Percentiles rank a stretch among this genome's conserved stretches.
These are phyloP conservation scores for Calyptomena viridis DNA, from an alignment of 2,113 vertebrate genomes.

Conservation along the genomic window DNA sequence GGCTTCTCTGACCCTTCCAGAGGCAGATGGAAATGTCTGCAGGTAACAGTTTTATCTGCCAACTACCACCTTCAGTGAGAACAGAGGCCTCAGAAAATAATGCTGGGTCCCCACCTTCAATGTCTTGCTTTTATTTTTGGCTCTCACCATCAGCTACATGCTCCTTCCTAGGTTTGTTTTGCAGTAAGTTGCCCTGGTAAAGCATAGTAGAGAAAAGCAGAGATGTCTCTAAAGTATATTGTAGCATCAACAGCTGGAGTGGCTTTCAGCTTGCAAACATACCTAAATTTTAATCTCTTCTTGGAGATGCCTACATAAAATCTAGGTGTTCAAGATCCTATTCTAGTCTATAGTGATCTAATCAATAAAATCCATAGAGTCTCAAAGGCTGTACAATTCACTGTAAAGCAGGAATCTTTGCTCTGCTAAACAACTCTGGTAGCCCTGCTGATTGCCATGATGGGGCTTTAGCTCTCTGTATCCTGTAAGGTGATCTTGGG, in stretches of 20 bases:
- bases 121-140: not conserved
- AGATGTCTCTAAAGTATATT: not conserved
- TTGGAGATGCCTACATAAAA: not conserved
- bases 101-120: not conserved
- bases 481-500: not conserved
- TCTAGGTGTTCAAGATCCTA: not conserved
- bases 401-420: not conserved
- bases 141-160: not conserved
- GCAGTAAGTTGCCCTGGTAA: not conserved
- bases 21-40: slow-evolving; percentile 85
- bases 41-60: slow-evolving; percentile 69
- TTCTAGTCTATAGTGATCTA: not conserved
- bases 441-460: not conserved
- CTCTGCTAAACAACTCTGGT: not conserved
- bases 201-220: not conserved
- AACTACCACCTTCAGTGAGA: not conserved
- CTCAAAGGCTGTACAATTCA: not conserved
- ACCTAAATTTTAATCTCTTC: not conserved
- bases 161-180: not conserved
- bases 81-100: not conserved
- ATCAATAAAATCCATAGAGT: not conserved
- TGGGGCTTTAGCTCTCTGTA: not conserved
- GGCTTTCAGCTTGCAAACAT: not conserved
- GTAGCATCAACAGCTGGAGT: not conserved
- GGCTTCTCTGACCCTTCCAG: slow-evolving; percentile 84